Evolutionary conservation across 2,888 invertebrate genomes (phyloP), one percentile per base, ranked within the genome.

Genomic region (Eretmocerus hayati): DNA sequence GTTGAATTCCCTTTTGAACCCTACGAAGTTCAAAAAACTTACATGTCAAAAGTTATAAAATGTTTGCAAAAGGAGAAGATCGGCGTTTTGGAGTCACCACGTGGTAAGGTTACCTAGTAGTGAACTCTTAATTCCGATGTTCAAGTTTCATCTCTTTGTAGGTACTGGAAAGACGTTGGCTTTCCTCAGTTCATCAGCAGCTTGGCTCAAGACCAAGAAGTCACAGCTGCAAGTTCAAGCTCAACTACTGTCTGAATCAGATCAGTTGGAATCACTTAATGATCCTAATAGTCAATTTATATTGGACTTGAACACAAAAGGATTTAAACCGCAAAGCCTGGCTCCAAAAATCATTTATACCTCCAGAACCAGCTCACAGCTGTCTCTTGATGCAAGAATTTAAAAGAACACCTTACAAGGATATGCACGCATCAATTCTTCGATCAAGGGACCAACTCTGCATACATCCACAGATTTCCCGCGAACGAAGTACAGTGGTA

Each of bases 361-460:
- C 0, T 96, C 97, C 0, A 79, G 99, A 63, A 99, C 99, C 0
- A 99, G 99, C 73, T 89, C 94, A 0, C 99, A 99, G 69, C 72
- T 99, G 11, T 84, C 87, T 2, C 99, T 99, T 74, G 0, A 87
- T 97, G 79, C 84, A 89, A 61, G 97, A 99, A 73, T 73, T 99
- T 42, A 96, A 96, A 70, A 79, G 87, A 61, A 90, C 93, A 0
- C 80, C 84, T 22, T 97, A 96, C 62, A 84, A 78, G 54, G 80
- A 85, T 66, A 82, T 93, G 47, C 87, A 84, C 65, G 84, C 89
- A 0, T 81, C 88, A 38, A 85, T 95, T n/a, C 72, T 99, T 19
- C 99, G 95, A 0, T 97, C 97, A 0, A 79, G 99, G 61, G 99
- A 99, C 66, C 96, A 97, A 67, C 78, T 99, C 69, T 99, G 99